Evolutionary conservation across 2,113 vertebrate genomes (phyloP).

Genomic region (Hemibagrus wyckioides): DNA sequence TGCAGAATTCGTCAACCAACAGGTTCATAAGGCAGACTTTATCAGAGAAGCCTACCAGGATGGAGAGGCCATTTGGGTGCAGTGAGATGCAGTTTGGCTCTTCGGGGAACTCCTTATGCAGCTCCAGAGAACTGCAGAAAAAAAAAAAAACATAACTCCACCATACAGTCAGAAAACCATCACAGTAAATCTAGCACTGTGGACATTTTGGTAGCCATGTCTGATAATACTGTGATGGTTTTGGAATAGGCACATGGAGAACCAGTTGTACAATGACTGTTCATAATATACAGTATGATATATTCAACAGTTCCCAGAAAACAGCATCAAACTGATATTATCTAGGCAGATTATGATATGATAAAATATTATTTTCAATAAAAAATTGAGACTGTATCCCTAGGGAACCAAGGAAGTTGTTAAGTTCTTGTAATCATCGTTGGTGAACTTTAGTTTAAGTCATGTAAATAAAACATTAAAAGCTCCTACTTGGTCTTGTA

Average conservation of each 20-base stretch:
- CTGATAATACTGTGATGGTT: no score
- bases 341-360: not conserved
- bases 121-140: constrained; percentile 79
- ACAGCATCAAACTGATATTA: not conserved
- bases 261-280: no score
- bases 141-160: no score
- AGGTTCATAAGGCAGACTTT: constrained; percentile 88
- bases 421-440: no score
- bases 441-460: no score
- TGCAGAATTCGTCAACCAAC: constrained; percentile 82
- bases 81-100: constrained; percentile 84
- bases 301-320: no score
- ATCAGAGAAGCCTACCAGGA: constrained; percentile 89
- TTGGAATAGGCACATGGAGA: no score
- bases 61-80: constrained; percentile 85
- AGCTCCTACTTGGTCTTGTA: constrained; percentile 85
- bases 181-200: not conserved
- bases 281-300: no score
- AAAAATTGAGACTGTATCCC: no score
- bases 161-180: not conserved
- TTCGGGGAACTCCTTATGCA: constrained; percentile 85
- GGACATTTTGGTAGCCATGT: no score
- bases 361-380: no score
- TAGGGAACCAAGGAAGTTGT: no score
- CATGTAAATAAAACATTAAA: not conserved